These are phyloP conservation scores for Proales similis DNA, from an alignment of 1,140 invertebrate species.

Conservation along the genomic window DNA sequence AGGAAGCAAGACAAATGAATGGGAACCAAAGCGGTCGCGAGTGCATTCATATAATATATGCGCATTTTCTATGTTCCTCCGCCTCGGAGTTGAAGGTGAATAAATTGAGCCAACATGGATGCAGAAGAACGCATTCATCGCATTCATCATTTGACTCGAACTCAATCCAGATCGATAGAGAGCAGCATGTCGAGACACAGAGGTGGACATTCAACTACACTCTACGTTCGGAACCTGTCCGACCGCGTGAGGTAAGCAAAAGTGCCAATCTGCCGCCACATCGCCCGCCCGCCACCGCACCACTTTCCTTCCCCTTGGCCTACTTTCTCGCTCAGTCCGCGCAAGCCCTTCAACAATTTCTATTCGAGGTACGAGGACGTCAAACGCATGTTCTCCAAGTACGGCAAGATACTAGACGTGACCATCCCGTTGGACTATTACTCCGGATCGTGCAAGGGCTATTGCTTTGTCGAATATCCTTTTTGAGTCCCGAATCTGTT, in stretches of 20 bases:
- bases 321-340: too few species aligned
- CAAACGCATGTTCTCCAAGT: constrained; percentile 54
- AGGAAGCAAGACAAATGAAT: too few species aligned
- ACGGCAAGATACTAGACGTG: constrained; percentile 55
- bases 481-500: constrained; percentile 1
- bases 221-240: constrained; percentile 30
- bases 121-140: too few species aligned
- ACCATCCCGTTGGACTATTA: constrained; percentile 57
- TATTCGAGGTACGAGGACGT: constrained; percentile 49
- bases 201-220: constrained; percentile 16
- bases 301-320: not conserved
- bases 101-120: too few species aligned
- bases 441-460: constrained; percentile 52
- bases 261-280: not conserved
- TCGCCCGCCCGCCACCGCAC: not conserved
- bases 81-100: too few species aligned
- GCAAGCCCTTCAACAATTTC: too few species aligned
- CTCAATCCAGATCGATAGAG: too few species aligned
- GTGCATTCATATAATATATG: too few species aligned
- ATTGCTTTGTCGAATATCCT: constrained; percentile 55
- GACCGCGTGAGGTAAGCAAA: constrained; percentile 22
- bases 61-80: too few species aligned
- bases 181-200: constrained; percentile 27
- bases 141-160: too few species aligned
- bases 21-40: too few species aligned